Evolutionary conservation across 2,797 vertebrate genomes (phyloP).

Genomic region (Ammospiza maritima): DNA sequence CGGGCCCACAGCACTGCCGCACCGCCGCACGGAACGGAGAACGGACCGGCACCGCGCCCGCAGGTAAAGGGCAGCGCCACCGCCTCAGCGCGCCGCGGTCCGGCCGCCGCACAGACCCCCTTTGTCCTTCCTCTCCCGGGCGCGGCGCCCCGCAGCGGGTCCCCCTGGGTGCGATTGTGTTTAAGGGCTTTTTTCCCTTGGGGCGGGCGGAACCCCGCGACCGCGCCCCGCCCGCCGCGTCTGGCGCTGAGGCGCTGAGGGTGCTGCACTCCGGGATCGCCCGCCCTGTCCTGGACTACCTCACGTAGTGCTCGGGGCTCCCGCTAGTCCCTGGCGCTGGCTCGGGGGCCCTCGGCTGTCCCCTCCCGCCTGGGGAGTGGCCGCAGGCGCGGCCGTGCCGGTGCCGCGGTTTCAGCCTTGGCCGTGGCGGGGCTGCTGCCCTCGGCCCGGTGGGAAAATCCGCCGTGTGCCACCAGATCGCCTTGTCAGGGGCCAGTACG

Average conservation of each 20-base stretch:
- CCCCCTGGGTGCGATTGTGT: rapidly evolving
- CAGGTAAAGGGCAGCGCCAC: background rate
- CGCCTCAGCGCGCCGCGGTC: background rate
- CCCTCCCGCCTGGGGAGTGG: background rate
- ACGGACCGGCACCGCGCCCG: rapidly evolving
- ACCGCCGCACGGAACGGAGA: background rate
- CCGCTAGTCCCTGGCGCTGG: rapidly evolving
- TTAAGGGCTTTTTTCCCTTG: background rate
- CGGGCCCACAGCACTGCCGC: rapidly evolving
- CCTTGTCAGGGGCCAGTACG: rapidly evolving
- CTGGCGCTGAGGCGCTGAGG: background rate
- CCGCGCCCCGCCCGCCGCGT: no score
- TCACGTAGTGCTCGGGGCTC: rapidly evolving
- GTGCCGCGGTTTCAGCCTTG: background rate
- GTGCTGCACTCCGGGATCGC: background rate
- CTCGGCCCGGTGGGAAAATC: background rate
- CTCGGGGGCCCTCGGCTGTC: background rate
- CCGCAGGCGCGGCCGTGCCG: rapidly evolving
- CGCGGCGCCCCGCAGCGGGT: no score
- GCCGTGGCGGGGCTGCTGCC: background rate
- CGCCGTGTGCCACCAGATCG: rapidly evolving
- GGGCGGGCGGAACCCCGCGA: rapidly evolving
- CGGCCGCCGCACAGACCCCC: background rate
- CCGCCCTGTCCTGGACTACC: no score
- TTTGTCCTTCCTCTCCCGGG: background rate